Conservation (phyloP, 2,113 vertebrate species). For the Bos javanicus region DNA sequence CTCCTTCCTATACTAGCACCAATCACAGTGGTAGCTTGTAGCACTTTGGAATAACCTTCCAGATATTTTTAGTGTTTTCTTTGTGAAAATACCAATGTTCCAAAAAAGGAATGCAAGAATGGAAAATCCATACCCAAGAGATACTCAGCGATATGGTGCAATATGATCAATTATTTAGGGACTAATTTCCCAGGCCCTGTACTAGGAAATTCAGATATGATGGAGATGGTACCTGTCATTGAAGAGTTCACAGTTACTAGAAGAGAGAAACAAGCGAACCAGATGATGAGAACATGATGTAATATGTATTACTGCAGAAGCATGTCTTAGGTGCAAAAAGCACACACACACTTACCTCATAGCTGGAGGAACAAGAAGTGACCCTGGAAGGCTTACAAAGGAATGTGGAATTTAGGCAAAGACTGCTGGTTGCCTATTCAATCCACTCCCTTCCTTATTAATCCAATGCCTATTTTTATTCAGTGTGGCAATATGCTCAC, state of each 20-base stretch:
- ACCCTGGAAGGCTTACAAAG: not conserved
- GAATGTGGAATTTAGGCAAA: not conserved
- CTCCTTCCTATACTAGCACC: constrained; percentile 34
- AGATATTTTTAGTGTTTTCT: constrained; percentile 51
- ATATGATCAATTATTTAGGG: not conserved
- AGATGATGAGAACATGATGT: not conserved
- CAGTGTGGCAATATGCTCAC: not conserved
- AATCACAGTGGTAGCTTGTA: not conserved
- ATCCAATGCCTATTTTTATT: not conserved
- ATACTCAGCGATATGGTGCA: not conserved
- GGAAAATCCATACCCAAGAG: constrained; percentile 15
- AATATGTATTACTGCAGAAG: not conserved
- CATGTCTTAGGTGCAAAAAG: rapidly evolving
- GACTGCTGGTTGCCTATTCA: not conserved
- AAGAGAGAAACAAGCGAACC: not conserved
- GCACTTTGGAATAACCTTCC: constrained; percentile 56
- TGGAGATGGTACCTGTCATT: not conserved
- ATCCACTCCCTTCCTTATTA: not conserved
- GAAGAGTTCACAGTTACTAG: not conserved
- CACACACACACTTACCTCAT: not conserved
- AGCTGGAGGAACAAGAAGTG: not conserved
- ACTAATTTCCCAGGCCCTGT: not conserved
- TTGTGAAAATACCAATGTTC: constrained; percentile 45
- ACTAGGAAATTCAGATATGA: not conserved
- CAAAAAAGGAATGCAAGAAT: not conserved